Evolutionary conservation across 2,113 vertebrate species (phyloP), one percentile per base, ranked within the genome.

Genomic region (Scytalopus superciliaris): DNA sequence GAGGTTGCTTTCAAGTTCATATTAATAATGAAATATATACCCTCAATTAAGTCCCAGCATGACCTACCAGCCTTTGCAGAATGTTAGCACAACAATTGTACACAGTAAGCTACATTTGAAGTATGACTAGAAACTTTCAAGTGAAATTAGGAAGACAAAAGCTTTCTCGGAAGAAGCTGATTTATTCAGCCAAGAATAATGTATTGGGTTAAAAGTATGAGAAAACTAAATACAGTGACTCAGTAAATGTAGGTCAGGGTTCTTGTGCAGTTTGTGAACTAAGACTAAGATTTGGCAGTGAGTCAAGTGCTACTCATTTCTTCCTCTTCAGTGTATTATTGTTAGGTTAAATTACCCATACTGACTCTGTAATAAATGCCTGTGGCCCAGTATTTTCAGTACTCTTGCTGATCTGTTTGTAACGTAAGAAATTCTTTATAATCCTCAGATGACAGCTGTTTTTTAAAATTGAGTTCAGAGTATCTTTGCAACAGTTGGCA

Each of bases 21-120:
- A 14, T 52, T 49, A 79, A 45, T 79, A 66, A 56, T 52, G 3
- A 57, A 88, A 53, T 73, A 12, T 5, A 9, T 76, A 6, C 5
- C 2, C 5, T 7, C 5, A 2, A 3, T 56, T 53, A 77, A 56
- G 14, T 77, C 45, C 60, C 15, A 73, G 0, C 17, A 3, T 12
- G 10, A 84, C 72, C 30, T 72, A 9, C 30, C 27, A 87, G 18
- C 60, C 50, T 82, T 69, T 82, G 35, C 47, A 78, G 56, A 78
- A 37, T 25, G 31, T 49, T 9, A 50, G 49, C 44, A 14, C 59
- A 66, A 28, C 12, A 57, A 11, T 19, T 33, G 27, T 73, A 12
- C 50, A 14, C 1, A 1, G 31, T 76, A 68, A 80, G 24, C 37
- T 69, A 35, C 14, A 8, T 84, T 69, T 89, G 45, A 82, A 47